Conservation (phyloP, 2,888 invertebrate genomes). For the Dinocampus coccinellae region DNA sequence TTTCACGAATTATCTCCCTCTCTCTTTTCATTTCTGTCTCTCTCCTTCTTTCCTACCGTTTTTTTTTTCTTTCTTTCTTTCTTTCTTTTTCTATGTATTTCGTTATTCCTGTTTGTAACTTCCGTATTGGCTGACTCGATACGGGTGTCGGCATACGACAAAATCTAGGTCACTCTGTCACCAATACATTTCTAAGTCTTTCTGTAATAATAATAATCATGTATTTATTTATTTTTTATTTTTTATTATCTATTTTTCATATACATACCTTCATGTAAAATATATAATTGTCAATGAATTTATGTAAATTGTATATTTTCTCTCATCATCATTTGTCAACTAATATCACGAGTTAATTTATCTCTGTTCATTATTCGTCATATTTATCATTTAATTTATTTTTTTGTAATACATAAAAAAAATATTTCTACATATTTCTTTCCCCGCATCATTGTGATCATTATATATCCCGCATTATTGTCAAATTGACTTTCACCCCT, state of each 20-base stretch:
- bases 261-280: neutral
- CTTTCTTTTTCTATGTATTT: neutral
- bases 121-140: constrained; percentile 24
- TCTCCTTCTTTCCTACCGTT: neutral
- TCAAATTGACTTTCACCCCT: too few species aligned
- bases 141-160: constrained; percentile 41
- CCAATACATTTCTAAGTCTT: constrained; percentile 21
- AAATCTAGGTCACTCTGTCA: constrained; percentile 57
- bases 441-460: neutral
- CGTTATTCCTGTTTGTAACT: neutral
- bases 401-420: neutral
- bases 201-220: neutral
- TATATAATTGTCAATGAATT: neutral
- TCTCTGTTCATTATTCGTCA: too few species aligned
- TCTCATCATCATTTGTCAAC: neutral
- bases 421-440: neutral
- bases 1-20: constrained; percentile 58
- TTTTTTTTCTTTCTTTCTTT: constrained; percentile 27
- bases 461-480: constrained; percentile 1
- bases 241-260: too few species aligned
- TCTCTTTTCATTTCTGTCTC: constrained; percentile 35
- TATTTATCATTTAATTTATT: neutral
- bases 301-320: neutral
- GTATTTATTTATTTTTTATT: too few species aligned
- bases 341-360: neutral